Conservation (phyloP, 1,140 invertebrate genomes). For the Parasteatoda tepidariorum region DNA sequence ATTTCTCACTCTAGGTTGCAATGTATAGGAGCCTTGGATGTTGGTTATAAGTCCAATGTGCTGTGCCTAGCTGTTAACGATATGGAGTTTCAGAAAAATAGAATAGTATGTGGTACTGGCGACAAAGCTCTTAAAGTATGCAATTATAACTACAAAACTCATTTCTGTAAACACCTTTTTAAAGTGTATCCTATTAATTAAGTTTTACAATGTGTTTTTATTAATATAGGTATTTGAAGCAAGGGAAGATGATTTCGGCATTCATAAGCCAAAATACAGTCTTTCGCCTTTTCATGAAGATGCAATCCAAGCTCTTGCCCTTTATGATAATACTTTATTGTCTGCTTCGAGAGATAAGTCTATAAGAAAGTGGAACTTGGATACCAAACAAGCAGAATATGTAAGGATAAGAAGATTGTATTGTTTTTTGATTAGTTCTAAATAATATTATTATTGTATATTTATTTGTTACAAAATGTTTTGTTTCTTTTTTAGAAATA, state of each 20-base stretch:
- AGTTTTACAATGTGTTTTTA: not conserved
- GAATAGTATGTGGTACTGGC: constrained; percentile 84
- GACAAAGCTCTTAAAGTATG: constrained; percentile 79
- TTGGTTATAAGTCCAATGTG: constrained; percentile 86
- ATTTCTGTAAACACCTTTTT: too few species aligned
- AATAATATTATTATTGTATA: too few species aligned
- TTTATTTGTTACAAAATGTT: too few species aligned
- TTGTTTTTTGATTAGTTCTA: not conserved
- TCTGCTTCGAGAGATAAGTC: constrained; percentile 20
- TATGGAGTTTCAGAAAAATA: constrained; percentile 72
- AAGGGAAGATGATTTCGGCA: constrained; percentile 71
- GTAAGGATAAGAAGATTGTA: constrained; percentile 17
- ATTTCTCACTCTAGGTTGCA: constrained; percentile 72
- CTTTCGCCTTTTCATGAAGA: constrained; percentile 90
- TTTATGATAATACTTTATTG: constrained; percentile 8
- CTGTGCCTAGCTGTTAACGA: constrained; percentile 81
- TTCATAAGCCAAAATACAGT: constrained; percentile 76
- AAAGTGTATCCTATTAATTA: too few species aligned
- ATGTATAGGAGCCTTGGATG: constrained; percentile 79
- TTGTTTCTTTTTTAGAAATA: too few species aligned
- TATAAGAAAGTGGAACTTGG: constrained; percentile 41
- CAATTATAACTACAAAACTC: too few species aligned
- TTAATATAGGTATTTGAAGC: constrained; percentile 76
- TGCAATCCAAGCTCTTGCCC: constrained; percentile 65
- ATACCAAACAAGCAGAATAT: constrained; percentile 8